Evolutionary conservation across 2,113 vertebrate genomes (phyloP), one percentile per base, ranked within the genome.

Genomic region (Bufo bufo): DNA sequence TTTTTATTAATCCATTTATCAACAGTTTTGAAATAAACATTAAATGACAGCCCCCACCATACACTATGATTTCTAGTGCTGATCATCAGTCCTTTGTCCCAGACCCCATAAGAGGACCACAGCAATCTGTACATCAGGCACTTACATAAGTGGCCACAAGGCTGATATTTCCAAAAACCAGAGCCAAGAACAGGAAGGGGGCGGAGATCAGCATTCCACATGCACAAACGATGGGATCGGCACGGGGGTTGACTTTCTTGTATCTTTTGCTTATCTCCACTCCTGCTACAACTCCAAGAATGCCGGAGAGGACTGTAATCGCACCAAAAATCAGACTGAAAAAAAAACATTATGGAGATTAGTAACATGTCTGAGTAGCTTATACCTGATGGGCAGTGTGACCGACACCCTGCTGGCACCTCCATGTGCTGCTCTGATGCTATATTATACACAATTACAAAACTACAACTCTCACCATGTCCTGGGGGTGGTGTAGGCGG

Each of bases 101-200:
- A 59, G 58, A 59, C 2, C 14, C 58, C 13, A 16, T 59, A 59
- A 59, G 52, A 13, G 3, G 12, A 59, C 16, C 14, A 59, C 58
- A 59, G 14, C 58, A 59, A 2, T 59, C 58, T 16, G 14, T 13
- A 59, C 12, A 17, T 59, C 58, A 59, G 58, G 58, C 6, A 93
- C 97, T 97, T 91, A 97, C 96, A 1, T 97, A 97, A 63, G 96
- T 97, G 89, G 96, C 96, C 80, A 94, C n/a, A 47, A 96, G 96
- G 95, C 96, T 97, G 33, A 90, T 86, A 90, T 96, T 92, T 5
- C 97, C 97, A 1, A 91, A 95, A 17, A 95, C 90, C 9, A 97
- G 92, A 82, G 97, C 93, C 50, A 97, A 92, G 94, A 95, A 97
- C 63, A 98, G 96, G 95, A 98, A 98, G 0, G 97, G 96, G 0